These are phyloP conservation scores for Sitta europaea DNA, from an alignment of 2,113 vertebrate genomes.

Conservation along the genomic window DNA sequence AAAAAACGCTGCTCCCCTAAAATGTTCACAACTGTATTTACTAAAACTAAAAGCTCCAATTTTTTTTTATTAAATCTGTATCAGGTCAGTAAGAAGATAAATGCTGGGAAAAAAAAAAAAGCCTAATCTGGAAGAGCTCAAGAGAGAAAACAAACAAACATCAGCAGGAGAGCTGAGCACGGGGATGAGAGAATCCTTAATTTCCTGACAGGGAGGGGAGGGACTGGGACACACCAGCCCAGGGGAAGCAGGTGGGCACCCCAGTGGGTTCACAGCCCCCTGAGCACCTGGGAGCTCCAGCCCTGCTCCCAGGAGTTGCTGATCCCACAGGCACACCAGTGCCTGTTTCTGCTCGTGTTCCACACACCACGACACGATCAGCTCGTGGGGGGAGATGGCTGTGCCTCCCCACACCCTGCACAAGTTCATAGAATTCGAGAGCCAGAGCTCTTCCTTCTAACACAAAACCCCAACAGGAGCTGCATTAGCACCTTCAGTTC, in stretches of 20 bases:
- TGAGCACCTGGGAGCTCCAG: fast-evolving
- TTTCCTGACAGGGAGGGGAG: not conserved
- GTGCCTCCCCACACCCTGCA: not conserved
- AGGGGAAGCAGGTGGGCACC: not conserved
- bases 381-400: fast-evolving
- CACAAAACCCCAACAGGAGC: not conserved
- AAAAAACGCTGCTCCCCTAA: not conserved
- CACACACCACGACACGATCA: fast-evolving
- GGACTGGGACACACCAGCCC: fast-evolving
- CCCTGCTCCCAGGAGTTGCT: fast-evolving
- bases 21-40: not conserved
- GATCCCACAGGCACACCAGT: not conserved
- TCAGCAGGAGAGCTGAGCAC: not conserved
- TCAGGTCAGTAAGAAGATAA: not conserved
- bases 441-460: not conserved
- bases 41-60: not conserved
- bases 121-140: not conserved
- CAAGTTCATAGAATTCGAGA: no score
- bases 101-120: fast-evolving
- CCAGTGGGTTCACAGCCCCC: not conserved
- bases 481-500: not conserved
- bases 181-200: not conserved
- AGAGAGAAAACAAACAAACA: not conserved
- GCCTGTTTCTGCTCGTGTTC: not conserved
- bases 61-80: not conserved